Evolutionary conservation across 1,140 invertebrate species (phyloP).

Genomic region (Hylaeus anthracinus): DNA sequence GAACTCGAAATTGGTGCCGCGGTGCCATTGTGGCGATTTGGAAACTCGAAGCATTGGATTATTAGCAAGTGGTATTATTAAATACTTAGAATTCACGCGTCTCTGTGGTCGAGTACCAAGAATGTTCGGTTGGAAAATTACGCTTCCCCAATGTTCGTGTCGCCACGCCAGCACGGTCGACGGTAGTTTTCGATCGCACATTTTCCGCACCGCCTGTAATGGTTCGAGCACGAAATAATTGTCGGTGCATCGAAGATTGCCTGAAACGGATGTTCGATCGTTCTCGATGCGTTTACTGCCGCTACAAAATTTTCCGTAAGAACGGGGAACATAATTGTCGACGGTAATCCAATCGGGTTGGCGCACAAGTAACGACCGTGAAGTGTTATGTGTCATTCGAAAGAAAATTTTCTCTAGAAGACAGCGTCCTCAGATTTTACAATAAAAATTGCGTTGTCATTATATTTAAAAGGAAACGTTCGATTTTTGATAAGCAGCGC

Average conservation of each 20-base stretch:
- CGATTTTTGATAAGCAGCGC: background rate
- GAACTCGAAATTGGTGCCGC: background rate
- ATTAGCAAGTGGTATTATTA: constrained; percentile 6
- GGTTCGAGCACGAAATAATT: background rate
- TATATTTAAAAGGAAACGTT: background rate
- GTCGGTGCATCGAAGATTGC: background rate
- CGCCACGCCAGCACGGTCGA: background rate
- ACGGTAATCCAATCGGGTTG: too few relatives aligned
- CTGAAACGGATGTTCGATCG: background rate
- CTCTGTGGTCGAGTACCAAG: background rate
- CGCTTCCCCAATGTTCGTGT: background rate
- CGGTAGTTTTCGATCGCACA: background rate
- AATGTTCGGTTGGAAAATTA: constrained; percentile 9
- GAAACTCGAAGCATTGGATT: background rate
- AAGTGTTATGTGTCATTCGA: too few relatives aligned
- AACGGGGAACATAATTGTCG: too few relatives aligned
- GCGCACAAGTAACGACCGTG: too few relatives aligned
- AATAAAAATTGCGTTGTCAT: too few relatives aligned
- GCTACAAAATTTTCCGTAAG: background rate
- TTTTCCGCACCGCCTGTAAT: background rate
- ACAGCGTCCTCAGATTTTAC: too few relatives aligned
- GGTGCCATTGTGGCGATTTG: background rate
- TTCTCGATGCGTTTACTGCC: too few relatives aligned
- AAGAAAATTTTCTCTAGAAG: too few relatives aligned
- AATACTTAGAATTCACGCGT: constrained; percentile 3